These are phyloP conservation scores for Tridacna gigas DNA, from an alignment of 2,888 invertebrate genomes.

Conservation along the genomic window DNA sequence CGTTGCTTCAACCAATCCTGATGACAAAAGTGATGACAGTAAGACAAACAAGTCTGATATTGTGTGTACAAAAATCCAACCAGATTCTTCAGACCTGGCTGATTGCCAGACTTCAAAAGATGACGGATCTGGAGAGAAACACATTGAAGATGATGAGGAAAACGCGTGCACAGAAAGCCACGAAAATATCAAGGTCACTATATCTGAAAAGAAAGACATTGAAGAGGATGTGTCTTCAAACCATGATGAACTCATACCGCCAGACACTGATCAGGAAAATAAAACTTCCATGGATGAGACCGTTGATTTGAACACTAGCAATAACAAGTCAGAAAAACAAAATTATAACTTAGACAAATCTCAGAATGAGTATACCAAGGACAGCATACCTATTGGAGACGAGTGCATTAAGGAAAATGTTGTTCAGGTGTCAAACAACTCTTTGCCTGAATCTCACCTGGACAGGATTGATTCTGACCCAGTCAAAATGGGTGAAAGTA, in stretches of 20 bases:
- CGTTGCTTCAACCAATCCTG: too few species aligned
- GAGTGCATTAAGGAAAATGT: too few species aligned
- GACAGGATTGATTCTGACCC: not conserved
- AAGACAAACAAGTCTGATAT: too few species aligned
- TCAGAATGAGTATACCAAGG: not conserved
- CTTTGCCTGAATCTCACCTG: too few species aligned
- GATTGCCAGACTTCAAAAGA: not conserved
- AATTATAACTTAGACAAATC: not conserved
- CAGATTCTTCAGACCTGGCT: not conserved
- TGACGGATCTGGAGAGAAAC: not conserved
- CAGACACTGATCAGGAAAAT: not conserved
- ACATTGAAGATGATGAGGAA: not conserved
- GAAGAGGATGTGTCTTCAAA: not conserved
- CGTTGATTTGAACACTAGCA: not conserved
- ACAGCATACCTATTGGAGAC: too few species aligned
- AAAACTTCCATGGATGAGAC: not conserved
- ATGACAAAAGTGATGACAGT: too few species aligned
- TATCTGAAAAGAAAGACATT: not conserved
- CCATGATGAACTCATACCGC: too few species aligned
- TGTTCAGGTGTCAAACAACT: too few species aligned
- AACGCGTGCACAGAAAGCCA: conserved; percentile 4
- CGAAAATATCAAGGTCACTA: not conserved
- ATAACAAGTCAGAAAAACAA: too few species aligned
- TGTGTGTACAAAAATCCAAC: too few species aligned
- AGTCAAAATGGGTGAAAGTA: not conserved